phyloP scores from a whole-genome alignment of 2,888 invertebrate species.

The Halocaridina rubra region DNA sequence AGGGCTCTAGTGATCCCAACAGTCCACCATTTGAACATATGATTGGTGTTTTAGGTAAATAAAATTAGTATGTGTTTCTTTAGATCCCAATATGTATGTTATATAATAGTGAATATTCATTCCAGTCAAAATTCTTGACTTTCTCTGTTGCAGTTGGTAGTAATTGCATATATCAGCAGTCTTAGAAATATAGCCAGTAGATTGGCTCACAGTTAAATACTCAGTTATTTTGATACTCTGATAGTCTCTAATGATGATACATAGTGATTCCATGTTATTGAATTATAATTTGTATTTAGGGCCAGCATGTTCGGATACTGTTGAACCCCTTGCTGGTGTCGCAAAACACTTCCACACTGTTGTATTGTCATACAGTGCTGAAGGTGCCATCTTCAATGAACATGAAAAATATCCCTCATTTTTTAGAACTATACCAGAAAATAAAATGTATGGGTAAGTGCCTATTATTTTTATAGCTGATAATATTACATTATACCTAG shows the following conservation, averaged over 20 bases:
- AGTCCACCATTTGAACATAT: constrained; percentile 72
- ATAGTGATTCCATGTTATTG: no score
- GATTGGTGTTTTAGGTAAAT: constrained; percentile 77
- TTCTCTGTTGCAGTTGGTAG: no score
- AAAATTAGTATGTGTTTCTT: not conserved
- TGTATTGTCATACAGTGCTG: constrained; percentile 83
- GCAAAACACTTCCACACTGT: constrained; percentile 79
- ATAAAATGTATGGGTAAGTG: constrained; percentile 76
- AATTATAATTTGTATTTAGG: constrained; percentile 71
- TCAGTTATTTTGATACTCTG: not conserved
- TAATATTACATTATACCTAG: no score
- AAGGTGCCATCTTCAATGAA: constrained; percentile 79
- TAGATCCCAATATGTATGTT: not conserved
- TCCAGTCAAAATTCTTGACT: not conserved
- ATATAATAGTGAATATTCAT: not conserved
- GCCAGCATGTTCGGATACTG: constrained; percentile 84
- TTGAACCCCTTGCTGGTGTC: constrained; percentile 82
- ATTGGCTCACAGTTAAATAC: not conserved
- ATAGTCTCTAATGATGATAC: no score
- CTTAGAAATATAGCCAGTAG: not conserved
- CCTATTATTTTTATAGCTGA: not conserved
- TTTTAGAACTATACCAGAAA: constrained; percentile 83
- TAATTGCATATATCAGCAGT: no score
- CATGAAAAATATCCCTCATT: constrained; percentile 80
- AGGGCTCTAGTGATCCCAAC: constrained; percentile 62